A percentile compares a stretch with the other conserved stretches of the same genome.
phyloP scores from a whole-genome alignment of 1,140 invertebrate species.

The Bombus sylvicola region DNA sequence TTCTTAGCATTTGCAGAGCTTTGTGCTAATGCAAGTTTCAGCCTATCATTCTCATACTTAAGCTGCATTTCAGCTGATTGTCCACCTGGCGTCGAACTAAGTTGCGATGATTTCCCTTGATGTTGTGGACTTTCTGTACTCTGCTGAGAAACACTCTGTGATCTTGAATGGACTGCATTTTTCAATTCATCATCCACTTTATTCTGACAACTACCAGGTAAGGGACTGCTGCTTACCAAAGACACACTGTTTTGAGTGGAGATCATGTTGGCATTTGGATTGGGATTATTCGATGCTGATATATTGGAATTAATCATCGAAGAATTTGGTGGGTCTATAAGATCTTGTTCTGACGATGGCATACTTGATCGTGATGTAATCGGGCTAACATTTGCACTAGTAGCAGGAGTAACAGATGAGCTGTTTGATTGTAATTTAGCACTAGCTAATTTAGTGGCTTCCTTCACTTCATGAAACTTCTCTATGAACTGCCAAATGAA shows the following conservation, averaged over 20 bases:
- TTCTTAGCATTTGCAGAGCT: constrained; percentile 98
- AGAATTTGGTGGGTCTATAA: constrained; percentile 83
- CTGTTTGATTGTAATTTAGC: constrained; percentile 88
- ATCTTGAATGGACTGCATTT: constrained; percentile 80
- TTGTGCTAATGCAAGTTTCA: constrained; percentile 97
- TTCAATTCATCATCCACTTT: constrained; percentile 81
- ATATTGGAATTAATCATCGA: constrained; percentile 82
- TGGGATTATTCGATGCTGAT: constrained; percentile 80
- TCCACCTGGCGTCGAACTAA: constrained; percentile 68
- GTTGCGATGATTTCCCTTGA: constrained; percentile 77
- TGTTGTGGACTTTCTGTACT: constrained; percentile 81
- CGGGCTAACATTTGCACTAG: constrained; percentile 93
- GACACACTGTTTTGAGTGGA: constrained; percentile 81
- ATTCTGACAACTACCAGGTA: constrained; percentile 77
- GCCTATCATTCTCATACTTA: constrained; percentile 98
- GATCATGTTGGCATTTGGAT: constrained; percentile 80
- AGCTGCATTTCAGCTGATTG: constrained; percentile 91
- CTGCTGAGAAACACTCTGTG: constrained; percentile 80
- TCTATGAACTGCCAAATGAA: constrained; percentile 93
- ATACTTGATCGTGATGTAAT: constrained; percentile 87
- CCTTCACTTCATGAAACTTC: constrained; percentile 99
- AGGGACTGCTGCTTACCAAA: constrained; percentile 81
- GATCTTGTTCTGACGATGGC: constrained; percentile 80
- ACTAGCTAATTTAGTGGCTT: constrained; percentile 91
- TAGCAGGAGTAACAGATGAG: constrained; percentile 90